These are phyloP conservation scores for Chrysodeixis includens DNA, from an alignment of 2,888 invertebrate species.

Conservation along the genomic window DNA sequence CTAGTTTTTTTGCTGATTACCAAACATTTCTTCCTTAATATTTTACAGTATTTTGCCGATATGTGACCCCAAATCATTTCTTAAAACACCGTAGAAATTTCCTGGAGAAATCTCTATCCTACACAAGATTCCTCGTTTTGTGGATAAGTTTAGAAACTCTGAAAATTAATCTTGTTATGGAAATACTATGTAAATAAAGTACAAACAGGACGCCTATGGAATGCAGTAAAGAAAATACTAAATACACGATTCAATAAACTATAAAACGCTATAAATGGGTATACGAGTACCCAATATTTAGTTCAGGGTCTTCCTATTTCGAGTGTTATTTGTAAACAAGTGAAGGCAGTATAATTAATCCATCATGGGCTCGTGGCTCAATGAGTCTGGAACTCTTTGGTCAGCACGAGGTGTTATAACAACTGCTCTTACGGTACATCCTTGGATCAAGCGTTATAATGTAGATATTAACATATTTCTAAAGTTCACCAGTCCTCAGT, in stretches of 20 bases:
- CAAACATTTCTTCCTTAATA: background rate
- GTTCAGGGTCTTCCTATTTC: background rate
- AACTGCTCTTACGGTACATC: conserved; percentile 18
- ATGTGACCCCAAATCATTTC: background rate
- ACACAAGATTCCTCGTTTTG: no score
- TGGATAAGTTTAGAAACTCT: no score
- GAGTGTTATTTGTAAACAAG: conserved; percentile 18
- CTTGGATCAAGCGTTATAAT: conserved; percentile 13
- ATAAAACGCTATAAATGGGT: background rate
- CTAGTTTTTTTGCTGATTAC: background rate
- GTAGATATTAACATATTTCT: no score
- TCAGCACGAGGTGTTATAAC: conserved; percentile 34
- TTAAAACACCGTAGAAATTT: background rate
- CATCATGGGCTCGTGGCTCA: conserved; percentile 24
- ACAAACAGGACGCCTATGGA: no score
- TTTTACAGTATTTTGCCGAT: background rate
- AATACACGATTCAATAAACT: background rate
- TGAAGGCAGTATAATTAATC: conserved; percentile 19
- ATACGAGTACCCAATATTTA: background rate
- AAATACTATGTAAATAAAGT: no score
- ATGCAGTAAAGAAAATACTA: no score
- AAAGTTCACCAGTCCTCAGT: no score
- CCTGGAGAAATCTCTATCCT: no score
- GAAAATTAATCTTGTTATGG: no score
- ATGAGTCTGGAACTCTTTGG: conserved; percentile 32